Evolutionary conservation across 2,113 vertebrate species (phyloP).

Genomic region (Empidonax traillii): DNA sequence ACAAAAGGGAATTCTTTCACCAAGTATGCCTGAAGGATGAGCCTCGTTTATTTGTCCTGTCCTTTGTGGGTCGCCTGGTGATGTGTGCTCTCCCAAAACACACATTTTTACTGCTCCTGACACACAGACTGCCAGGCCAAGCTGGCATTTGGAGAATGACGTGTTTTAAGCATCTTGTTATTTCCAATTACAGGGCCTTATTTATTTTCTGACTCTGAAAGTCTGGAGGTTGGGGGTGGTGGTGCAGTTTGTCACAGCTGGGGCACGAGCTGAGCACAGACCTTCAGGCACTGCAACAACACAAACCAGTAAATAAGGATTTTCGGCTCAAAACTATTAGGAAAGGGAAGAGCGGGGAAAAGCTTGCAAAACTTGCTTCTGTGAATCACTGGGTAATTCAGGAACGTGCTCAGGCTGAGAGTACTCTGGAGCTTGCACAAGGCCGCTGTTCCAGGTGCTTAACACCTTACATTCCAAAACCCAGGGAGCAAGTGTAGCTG

Average conservation of each 20-base stretch:
- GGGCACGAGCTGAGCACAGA: neutral
- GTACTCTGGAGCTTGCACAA: neutral
- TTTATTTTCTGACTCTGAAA: slow-evolving; percentile 19
- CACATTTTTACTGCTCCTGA: neutral
- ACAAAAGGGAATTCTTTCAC: neutral
- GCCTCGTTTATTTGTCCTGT: neutral
- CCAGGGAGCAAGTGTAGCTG: accelerated
- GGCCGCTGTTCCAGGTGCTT: neutral
- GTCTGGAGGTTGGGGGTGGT: neutral
- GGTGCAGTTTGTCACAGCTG: neutral
- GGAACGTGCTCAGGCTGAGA: neutral
- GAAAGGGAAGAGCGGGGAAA: neutral
- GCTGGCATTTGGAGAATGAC: neutral
- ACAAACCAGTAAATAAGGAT: neutral
- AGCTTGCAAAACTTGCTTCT: neutral
- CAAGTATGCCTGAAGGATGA: neutral
- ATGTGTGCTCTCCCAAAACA: neutral
- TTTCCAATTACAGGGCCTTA: slow-evolving; percentile 6
- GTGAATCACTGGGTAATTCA: neutral
- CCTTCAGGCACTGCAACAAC: neutral
- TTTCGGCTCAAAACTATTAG: neutral
- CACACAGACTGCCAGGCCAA: neutral
- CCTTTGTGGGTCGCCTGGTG: neutral
- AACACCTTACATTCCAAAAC: neutral
- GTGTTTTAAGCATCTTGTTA: slow-evolving; percentile 24